Evolutionary conservation across 2,113 vertebrate species (phyloP).

Genomic region (human): GRCh38 chr1:1200001-1200500

Average conservation of each 20-base stretch:
- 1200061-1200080: background rate
- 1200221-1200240: background rate
- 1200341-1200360: background rate
- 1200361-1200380: background rate
- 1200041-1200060: background rate
- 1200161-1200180: too few relatives aligned
- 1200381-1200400: background rate
- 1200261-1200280: background rate
- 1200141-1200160: rapidly evolving
- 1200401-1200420: background rate
- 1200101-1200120: background rate
- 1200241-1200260: background rate
- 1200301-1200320: background rate
- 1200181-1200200: background rate
- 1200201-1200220: background rate
- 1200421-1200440: background rate
- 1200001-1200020: rapidly evolving
- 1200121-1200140: background rate
- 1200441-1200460: too few relatives aligned
- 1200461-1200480: too few relatives aligned
- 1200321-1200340: too few relatives aligned
- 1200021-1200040: background rate
- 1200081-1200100: background rate
- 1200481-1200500: background rate
- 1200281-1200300: background rate